Conservation (phyloP, 2,888 invertebrate genomes). For the Brenthis daphne region DNA sequence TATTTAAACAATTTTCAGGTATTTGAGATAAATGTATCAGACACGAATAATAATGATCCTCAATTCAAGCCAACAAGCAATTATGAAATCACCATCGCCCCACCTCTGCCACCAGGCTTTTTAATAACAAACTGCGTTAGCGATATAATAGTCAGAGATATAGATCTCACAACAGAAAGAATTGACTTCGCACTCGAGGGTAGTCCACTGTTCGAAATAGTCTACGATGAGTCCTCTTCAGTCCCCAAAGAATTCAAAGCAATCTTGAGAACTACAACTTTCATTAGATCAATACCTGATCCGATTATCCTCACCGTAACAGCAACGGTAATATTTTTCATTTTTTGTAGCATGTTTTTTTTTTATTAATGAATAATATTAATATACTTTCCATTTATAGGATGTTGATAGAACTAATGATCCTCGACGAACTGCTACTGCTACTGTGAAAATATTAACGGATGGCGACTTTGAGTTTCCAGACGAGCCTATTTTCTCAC, state of each 20-base stretch:
- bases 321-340: conserved; percentile 60
- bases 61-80: conserved; percentile 53
- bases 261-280: conserved; percentile 55
- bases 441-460: conserved; percentile 60
- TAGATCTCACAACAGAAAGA: conserved; percentile 76
- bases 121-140: conserved; percentile 68
- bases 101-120: conserved; percentile 73
- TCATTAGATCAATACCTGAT: conserved; percentile 64
- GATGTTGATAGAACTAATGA: conserved; percentile 65
- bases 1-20: conserved; percentile 56
- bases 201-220: conserved; percentile 65
- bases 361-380: neutral
- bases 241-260: conserved; percentile 64
- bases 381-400: conserved; percentile 45
- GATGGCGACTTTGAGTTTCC: conserved; percentile 66
- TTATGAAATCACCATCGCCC: conserved; percentile 66
- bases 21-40: conserved; percentile 60
- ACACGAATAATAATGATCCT: conserved; percentile 78
- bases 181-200: conserved; percentile 64
- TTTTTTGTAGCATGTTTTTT: conserved; percentile 3
- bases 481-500: conserved; percentile 69
- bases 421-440: conserved; percentile 49
- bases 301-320: conserved; percentile 57
- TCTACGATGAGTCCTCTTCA: conserved; percentile 50
- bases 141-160: conserved; percentile 70